These are phyloP conservation scores for Cyclina sinensis DNA, from an alignment of 1,140 invertebrate species.

Conservation along the genomic window DNA sequence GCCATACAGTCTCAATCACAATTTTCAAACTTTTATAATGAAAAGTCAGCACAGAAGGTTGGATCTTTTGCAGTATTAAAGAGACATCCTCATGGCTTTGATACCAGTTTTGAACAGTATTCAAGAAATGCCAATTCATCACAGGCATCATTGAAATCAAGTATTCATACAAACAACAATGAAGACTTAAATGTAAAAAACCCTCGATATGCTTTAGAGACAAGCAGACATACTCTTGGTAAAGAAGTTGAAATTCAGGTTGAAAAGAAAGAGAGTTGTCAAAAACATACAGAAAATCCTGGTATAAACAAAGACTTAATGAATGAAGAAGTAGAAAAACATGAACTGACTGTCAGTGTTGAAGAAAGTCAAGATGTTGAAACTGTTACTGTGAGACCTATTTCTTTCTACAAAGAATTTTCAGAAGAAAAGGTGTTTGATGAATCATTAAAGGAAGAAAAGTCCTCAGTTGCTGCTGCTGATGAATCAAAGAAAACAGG, in stretches of 20 bases:
- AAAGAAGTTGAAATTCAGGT: not conserved
- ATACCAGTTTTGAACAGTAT: no score
- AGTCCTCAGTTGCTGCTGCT: not conserved
- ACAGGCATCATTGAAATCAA: no score
- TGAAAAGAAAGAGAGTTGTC: not conserved
- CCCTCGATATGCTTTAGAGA: no score
- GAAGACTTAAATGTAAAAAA: no score
- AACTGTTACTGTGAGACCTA: not conserved
- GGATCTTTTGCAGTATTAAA: no score
- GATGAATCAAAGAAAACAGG: not conserved
- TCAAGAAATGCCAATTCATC: no score
- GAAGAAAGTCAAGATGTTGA: not conserved
- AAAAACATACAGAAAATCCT: not conserved
- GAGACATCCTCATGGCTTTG: no score
- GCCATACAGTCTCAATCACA: no score
- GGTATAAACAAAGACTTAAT: not conserved
- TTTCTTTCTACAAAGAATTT: conserved; percentile 18
- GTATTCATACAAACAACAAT: no score
- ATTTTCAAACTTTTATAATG: no score
- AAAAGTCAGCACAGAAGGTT: no score
- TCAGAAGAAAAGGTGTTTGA: not conserved
- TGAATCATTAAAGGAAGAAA: not conserved
- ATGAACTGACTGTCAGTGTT: not conserved
- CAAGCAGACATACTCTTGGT: no score
- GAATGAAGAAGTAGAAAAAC: not conserved